Evolutionary conservation across 2,888 invertebrate species (phyloP).

Genomic region (Amphipoea lucens): DNA sequence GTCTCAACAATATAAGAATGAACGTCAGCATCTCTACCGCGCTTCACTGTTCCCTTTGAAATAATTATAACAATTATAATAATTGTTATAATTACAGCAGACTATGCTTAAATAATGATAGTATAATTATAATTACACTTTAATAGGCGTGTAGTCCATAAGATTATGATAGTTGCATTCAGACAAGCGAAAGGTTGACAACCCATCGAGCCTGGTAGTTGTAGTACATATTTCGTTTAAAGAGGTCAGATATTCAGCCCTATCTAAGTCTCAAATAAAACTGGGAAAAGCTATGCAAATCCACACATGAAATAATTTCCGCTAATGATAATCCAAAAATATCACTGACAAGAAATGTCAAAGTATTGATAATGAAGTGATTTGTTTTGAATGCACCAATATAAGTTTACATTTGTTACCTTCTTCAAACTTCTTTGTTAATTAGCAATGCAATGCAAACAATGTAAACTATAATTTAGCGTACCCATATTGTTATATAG

Average conservation of each 20-base stretch:
- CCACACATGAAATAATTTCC: background rate
- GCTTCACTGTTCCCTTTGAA: conserved; percentile 29
- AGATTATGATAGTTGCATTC: conserved; percentile 2
- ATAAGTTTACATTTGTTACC: background rate
- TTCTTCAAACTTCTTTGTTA: conserved; percentile 14
- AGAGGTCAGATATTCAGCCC: background rate
- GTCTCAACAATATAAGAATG: conserved; percentile 46
- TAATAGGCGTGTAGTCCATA: conserved; percentile 32
- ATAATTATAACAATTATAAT: conserved; percentile 62
- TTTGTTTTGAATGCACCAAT: conserved; percentile 16
- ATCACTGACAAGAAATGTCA: background rate
- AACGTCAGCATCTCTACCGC: conserved; percentile 24
- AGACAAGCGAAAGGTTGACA: conserved; percentile 21
- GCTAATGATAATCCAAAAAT: background rate
- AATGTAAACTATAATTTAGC: background rate
- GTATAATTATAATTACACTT: conserved; percentile 63
- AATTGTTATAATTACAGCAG: conserved; percentile 55
- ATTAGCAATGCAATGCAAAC: background rate
- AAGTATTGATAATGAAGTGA: background rate
- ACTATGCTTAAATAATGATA: conserved; percentile 59
- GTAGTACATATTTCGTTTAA: background rate
- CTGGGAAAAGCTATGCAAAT: background rate
- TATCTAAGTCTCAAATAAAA: background rate
- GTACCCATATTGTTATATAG: background rate
- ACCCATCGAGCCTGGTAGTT: background rate